Evolutionary conservation across 30 jellyfish, hydroid and myxozoan species (phyloP), one percentile per base, ranked within the genome.

Genomic region (Catostylus mosaicus): DNA sequence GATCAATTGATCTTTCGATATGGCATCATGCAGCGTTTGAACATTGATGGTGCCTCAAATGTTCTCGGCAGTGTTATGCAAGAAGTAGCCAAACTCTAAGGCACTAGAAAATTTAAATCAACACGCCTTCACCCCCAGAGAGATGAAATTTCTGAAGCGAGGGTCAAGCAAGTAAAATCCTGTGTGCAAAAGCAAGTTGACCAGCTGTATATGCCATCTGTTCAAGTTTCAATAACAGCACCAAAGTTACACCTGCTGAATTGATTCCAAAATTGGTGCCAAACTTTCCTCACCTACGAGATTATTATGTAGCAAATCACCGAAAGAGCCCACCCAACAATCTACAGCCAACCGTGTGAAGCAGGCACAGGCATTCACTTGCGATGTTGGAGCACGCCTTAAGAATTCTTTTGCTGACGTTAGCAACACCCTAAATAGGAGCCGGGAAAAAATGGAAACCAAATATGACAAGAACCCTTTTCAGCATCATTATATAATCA

Each of bases 101-200:
- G 77, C 72, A 75, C 52, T 73, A 65, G 87, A 4, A 75, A 40
- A 33, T 72, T 72, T 43, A 50, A 37, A 72, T 72, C 59, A 10
- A 14, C 84, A 34, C 84, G 38, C 62, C 66, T 75, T 33, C 63
- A 54, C 72, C 65, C 87, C 23, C 87, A 75, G 36, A 77, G 87
- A 7, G 77, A 31, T 54, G 87, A 77, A 32, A 22, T 75, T 32
- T 75, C 64, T 30, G 76, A 75, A 31, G 87, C 87, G 2, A 50
- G 51, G 87, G 87, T 75, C 2, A 75, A 75, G 36, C 87, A 75
- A 75, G 77, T 54, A 14, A 75, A 75, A 45, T 51, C 87, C 30
- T 75, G 87, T 60, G 77, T 75, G 22, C 87, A 52, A 60, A 75
- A 75, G 37, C 87, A 50, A 52, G 87, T 54, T 50, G 87, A 75